These are phyloP conservation scores for Penaeus monodon DNA, from an alignment of 2,888 invertebrate genomes.

Conservation along the genomic window DNA sequence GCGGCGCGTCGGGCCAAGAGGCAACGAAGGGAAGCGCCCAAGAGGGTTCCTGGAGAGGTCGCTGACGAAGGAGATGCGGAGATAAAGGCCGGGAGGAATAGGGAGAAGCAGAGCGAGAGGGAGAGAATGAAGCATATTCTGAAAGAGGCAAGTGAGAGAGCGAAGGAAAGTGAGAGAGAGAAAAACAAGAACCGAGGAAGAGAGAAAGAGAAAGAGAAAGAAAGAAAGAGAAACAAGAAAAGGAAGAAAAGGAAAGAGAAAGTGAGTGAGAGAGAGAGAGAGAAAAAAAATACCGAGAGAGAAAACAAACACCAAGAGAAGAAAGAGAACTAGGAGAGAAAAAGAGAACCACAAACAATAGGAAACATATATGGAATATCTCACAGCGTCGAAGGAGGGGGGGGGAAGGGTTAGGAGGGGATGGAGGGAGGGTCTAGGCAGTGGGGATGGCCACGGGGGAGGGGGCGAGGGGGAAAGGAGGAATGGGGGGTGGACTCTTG, in stretches of 20 bases:
- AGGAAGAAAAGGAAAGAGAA: no score
- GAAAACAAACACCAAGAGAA: fast-evolving
- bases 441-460: background rate
- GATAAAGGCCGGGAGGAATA: background rate
- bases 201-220: no score
- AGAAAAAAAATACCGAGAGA: no score
- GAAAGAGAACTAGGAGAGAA: no score
- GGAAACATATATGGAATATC: no score
- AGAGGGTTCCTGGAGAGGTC: background rate
- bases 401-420: background rate
- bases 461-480: background rate
- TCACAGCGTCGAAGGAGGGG: background rate
- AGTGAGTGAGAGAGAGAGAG: no score
- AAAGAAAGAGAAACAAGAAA: no score
- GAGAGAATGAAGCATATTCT: background rate
- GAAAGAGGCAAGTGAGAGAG: background rate
- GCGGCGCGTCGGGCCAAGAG: no score
- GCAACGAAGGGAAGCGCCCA: background rate
- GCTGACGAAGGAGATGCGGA: background rate
- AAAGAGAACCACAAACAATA: no score
- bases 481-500: background rate
- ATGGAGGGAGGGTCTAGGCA: no score
- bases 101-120: background rate
- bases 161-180: no score
- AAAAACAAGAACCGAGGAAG: no score